Conservation (phyloP, 2,888 invertebrate species). For the Sthenelais limicola region DNA sequence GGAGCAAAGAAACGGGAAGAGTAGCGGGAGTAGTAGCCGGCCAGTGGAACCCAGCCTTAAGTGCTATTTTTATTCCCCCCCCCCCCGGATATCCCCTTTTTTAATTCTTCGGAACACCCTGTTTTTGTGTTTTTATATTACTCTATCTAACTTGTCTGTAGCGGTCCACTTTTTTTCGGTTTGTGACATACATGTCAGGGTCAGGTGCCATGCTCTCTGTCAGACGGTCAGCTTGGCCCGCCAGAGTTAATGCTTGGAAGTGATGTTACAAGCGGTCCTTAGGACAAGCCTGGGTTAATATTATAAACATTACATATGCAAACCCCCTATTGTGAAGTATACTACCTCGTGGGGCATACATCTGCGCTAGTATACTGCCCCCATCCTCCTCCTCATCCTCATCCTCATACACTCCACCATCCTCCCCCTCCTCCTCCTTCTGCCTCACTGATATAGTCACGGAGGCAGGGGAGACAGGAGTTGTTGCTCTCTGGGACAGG, state of each 20-base stretch:
- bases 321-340: not conserved
- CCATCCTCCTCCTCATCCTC: constrained; percentile 44
- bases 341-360: constrained; percentile 41
- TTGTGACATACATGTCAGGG: too few relatives aligned
- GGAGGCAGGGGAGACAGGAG: not conserved
- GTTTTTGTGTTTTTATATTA: too few relatives aligned
- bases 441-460: not conserved
- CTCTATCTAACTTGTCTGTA: not conserved
- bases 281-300: not conserved
- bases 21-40: too few relatives aligned
- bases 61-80: too few relatives aligned
- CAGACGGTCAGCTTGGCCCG: too few relatives aligned
- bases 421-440: constrained; percentile 12
- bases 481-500: not conserved
- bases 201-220: too few relatives aligned
- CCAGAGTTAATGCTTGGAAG: not conserved
- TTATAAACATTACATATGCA: not conserved
- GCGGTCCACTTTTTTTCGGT: too few relatives aligned
- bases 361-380: constrained; percentile 46
- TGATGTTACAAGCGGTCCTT: too few relatives aligned
- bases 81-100: too few relatives aligned
- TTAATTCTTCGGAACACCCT: too few relatives aligned
- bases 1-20: too few relatives aligned
- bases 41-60: too few relatives aligned
- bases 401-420: constrained; percentile 20